Conservation (phyloP, 2,888 invertebrate genomes). For the Amphimallon solstitiale region DNA sequence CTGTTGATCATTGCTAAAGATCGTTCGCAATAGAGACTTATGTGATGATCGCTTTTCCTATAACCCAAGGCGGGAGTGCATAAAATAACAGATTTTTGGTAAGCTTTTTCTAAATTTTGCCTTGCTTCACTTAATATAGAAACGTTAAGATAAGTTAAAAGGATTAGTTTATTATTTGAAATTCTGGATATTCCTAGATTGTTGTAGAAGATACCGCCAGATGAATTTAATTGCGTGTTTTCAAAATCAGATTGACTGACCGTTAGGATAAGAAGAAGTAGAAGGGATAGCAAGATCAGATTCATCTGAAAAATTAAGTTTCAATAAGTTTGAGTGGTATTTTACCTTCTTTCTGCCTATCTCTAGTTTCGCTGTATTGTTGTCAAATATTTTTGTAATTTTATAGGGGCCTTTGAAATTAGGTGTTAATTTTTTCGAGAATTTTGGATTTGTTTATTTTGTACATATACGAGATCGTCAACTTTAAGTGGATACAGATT, state of each 20-base stretch:
- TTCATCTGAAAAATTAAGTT: too few species aligned
- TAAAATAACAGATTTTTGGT: too few species aligned
- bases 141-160: background rate
- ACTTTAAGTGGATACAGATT: too few species aligned
- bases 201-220: too few species aligned
- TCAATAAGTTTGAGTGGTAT: constrained; percentile 36
- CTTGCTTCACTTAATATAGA: too few species aligned
- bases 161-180: constrained; percentile 24
- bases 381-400: constrained; percentile 16
- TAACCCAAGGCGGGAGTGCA: too few species aligned
- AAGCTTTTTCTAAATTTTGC: too few species aligned
- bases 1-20: background rate
- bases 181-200: constrained; percentile 23
- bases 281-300: too few species aligned
- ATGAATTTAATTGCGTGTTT: too few species aligned
- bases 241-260: too few species aligned
- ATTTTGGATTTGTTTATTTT: constrained; percentile 29
- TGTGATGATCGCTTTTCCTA: background rate
- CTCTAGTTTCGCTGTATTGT: constrained; percentile 28
- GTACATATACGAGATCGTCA: too few species aligned
- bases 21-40: background rate
- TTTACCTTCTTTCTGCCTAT: constrained; percentile 34
- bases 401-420: constrained; percentile 37
- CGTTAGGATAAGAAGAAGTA: too few species aligned
- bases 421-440: constrained; percentile 33